These are phyloP conservation scores for Coregonus clupeaformis DNA, from an alignment of 2,113 vertebrate species.

Conservation along the genomic window DNA sequence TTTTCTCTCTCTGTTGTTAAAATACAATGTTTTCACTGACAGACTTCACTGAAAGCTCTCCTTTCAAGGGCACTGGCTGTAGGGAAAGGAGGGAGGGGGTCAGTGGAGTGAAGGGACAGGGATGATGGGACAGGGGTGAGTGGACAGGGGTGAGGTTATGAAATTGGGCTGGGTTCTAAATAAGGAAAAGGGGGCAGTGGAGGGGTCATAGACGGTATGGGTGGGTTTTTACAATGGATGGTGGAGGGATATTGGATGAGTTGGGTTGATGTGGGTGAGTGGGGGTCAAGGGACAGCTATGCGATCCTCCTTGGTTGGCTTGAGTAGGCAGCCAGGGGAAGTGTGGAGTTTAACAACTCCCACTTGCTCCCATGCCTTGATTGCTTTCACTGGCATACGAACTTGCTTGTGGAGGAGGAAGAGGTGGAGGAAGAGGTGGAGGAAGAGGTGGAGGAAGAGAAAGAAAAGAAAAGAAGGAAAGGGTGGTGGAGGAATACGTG, in stretches of 20 bases:
- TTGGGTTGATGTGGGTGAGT: neutral
- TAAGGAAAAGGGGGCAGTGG: neutral
- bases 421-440: neutral
- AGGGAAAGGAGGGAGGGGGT: neutral
- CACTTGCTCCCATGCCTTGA: neutral
- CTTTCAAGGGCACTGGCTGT: neutral
- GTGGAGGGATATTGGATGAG: neutral
- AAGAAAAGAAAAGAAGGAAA: neutral
- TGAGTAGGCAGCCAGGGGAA: neutral
- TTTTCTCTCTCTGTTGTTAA: slow-evolving; percentile 14
- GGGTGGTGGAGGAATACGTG: neutral
- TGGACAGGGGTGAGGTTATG: neutral
- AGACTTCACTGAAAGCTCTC: neutral
- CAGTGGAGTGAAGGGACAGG: neutral
- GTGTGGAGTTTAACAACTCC: neutral
- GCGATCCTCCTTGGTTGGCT: neutral
- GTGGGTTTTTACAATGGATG: neutral
- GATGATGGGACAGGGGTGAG: neutral
- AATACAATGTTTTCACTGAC: slow-evolving; percentile 14
- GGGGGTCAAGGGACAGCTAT: neutral
- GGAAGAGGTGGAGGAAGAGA: neutral
- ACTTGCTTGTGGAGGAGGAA: neutral
- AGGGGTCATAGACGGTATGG: neutral
- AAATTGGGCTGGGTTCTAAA: neutral
- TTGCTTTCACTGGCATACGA: neutral